Conservation (phyloP, 2,888 invertebrate genomes). For the Endotricha flammealis region DNA sequence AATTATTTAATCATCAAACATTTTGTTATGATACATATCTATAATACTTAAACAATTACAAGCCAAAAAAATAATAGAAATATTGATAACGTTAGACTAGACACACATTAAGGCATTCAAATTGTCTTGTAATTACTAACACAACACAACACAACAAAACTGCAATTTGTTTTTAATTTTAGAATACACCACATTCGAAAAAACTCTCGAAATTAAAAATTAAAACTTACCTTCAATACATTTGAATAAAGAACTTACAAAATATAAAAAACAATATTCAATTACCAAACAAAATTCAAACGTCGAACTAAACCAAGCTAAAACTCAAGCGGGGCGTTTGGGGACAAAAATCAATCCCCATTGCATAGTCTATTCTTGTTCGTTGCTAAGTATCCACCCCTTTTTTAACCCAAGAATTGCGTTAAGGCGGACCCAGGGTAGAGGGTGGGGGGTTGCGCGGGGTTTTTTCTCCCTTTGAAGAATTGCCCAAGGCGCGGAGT, state of each 20-base stretch:
- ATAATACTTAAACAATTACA: too few relatives aligned
- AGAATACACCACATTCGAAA: too few relatives aligned
- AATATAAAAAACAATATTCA: conserved; percentile 13
- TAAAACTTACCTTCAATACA: too few relatives aligned
- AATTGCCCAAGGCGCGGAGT: conserved; percentile 73
- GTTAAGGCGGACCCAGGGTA: conserved; percentile 61
- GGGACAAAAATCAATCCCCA: conserved; percentile 52
- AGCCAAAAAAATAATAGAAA: too few relatives aligned
- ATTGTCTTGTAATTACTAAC: too few relatives aligned
- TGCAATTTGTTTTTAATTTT: too few relatives aligned
- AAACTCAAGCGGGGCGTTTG: conserved; percentile 27
- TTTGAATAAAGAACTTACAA: conserved; percentile 15
- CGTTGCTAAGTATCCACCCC: conserved; percentile 74
- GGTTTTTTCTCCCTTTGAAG: conserved; percentile 78
- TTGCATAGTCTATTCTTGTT: conserved; percentile 49
- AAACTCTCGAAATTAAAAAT: too few relatives aligned
- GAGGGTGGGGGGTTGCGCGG: conserved; percentile 33
- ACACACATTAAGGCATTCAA: too few relatives aligned
- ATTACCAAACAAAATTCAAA: conserved; percentile 25
- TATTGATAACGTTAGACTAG: too few relatives aligned
- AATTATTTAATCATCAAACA: too few relatives aligned
- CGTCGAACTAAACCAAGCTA: conserved; percentile 19
- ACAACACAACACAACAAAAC: too few relatives aligned
- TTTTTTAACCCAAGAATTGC: conserved; percentile 76
- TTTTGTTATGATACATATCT: too few relatives aligned